Evolutionary conservation across 2,797 vertebrate species (phyloP).

Genomic region (Galaxias olidus): DNA sequence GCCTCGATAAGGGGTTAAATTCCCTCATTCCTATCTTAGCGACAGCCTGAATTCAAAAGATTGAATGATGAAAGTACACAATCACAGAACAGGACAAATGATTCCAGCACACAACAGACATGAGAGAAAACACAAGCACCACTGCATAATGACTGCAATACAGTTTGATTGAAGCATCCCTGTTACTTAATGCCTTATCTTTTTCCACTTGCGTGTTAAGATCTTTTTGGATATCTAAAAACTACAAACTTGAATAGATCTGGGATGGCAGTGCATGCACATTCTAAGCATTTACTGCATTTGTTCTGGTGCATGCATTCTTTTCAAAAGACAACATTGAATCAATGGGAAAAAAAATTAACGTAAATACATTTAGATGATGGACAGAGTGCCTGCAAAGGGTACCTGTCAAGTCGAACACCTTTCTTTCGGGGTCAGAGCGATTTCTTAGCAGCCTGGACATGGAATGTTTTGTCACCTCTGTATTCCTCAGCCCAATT

Average conservation of each 20-base stretch:
- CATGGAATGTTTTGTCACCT: slow-evolving; percentile 70
- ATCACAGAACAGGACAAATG: slow-evolving; percentile 73
- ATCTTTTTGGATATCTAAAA: slow-evolving; percentile 44
- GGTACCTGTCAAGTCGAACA: slow-evolving; percentile 78
- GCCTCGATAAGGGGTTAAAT: slow-evolving; percentile 68
- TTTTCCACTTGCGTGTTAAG: slow-evolving; percentile 52
- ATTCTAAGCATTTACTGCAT: slow-evolving; percentile 51
- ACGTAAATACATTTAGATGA: slow-evolving; percentile 39
- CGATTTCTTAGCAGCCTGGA: slow-evolving; percentile 67
- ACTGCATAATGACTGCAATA: slow-evolving; percentile 71
- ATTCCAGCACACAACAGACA: slow-evolving; percentile 65
- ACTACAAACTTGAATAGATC: slow-evolving; percentile 28
- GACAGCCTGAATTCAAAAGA: slow-evolving; percentile 71
- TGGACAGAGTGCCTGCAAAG: slow-evolving; percentile 42
- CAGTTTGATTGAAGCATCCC: slow-evolving; percentile 57
- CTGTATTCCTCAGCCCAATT: slow-evolving; percentile 61
- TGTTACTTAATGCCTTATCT: slow-evolving; percentile 49
- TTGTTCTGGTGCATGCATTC: slow-evolving; percentile 67
- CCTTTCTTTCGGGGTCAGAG: slow-evolving; percentile 76
- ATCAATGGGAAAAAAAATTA: slow-evolving; percentile 46
- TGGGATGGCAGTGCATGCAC: slow-evolving; percentile 45
- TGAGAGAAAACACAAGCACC: slow-evolving; percentile 24
- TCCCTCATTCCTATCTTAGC: slow-evolving; percentile 62
- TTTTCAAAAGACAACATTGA: slow-evolving; percentile 64
- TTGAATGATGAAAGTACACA: slow-evolving; percentile 74